Evolutionary conservation across 2,113 vertebrate species (phyloP), one percentile per base, ranked within the genome.

Genomic region (Elanus axillaris): DNA sequence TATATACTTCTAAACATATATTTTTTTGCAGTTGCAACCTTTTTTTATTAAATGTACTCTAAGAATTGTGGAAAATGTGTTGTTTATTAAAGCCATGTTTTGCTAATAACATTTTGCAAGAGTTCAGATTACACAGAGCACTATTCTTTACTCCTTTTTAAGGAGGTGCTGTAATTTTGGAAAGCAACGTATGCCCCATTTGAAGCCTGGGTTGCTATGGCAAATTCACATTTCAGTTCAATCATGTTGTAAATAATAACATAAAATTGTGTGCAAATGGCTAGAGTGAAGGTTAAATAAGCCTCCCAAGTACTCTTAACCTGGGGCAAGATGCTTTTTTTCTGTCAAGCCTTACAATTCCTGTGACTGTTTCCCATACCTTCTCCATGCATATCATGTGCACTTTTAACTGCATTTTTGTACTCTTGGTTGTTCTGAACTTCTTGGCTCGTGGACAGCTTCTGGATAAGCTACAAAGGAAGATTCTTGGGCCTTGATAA

Each of bases 31-130:
- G 80, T 58, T 80, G 23, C 11, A 77, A 47, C 32, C 3, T 81
- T 94, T 88, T 40, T 22, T 74, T 74, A 55, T 55, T 74, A 79
- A 76, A 73, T 1, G 0, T 25, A 11, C 40, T 76, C 43, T 47
- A 89, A 88, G 59, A 86, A 48, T 32, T 63, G 21, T 34, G 29
- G 23, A 26, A 68, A 92, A 94, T 43, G 7, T 85, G 79, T 64
- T 92, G 58, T 87, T 94, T 93, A 94, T 96, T 93, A 95, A 94
- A 96, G 32, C 38, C 59, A 45, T 63, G 71, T 59, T 95, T 92
- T 90, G 50, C 56, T 95, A 78, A 55, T n/a, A 60, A 34, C 19
- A 43, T 92, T 94, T 77, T 95, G 50, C 71, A 94, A 34, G 55
- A 25, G 36, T 77, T 93, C 72, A 40, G 62, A 59, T 78, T 94